Evolutionary conservation across 2,888 invertebrate genomes (phyloP).

Genomic region (Cryptus viduatorius): DNA sequence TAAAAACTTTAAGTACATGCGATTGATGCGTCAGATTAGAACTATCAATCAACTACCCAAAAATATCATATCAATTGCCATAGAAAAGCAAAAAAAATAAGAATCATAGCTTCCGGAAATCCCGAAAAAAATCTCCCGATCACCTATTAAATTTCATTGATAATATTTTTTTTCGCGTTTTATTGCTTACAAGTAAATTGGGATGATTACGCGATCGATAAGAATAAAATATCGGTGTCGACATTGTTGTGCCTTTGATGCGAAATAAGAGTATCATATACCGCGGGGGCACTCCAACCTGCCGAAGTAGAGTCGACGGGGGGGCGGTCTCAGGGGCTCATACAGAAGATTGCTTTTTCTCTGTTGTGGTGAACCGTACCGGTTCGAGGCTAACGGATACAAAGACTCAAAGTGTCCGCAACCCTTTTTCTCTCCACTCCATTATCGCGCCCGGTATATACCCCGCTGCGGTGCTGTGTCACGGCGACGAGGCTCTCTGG

Average conservation of each 20-base stretch:
- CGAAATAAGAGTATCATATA: neutral
- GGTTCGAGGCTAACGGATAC: conserved; percentile 30
- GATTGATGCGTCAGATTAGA: no score
- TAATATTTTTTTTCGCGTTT: neutral
- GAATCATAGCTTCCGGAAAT: no score
- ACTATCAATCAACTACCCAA: no score
- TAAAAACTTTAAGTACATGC: no score
- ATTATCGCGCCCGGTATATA: conserved; percentile 47
- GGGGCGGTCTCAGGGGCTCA: conserved; percentile 12
- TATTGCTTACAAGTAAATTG: neutral
- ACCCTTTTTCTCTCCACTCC: conserved; percentile 47
- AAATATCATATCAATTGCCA: no score
- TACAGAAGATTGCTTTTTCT: conserved; percentile 50
- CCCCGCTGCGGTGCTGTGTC: conserved; percentile 18
- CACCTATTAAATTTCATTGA: neutral
- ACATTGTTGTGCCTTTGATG: neutral
- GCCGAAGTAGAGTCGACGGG: conserved; percentile 30
- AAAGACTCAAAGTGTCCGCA: conserved; percentile 63
- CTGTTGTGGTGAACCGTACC: conserved; percentile 41
- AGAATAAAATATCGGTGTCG: neutral
- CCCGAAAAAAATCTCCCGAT: neutral
- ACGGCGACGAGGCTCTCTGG: conserved; percentile 17
- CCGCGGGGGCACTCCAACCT: conserved; percentile 18
- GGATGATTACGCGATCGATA: neutral
- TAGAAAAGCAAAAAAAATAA: no score